These are phyloP conservation scores for Listronotus bonariensis DNA, from an alignment of 1,140 invertebrate species.

Conservation along the genomic window DNA sequence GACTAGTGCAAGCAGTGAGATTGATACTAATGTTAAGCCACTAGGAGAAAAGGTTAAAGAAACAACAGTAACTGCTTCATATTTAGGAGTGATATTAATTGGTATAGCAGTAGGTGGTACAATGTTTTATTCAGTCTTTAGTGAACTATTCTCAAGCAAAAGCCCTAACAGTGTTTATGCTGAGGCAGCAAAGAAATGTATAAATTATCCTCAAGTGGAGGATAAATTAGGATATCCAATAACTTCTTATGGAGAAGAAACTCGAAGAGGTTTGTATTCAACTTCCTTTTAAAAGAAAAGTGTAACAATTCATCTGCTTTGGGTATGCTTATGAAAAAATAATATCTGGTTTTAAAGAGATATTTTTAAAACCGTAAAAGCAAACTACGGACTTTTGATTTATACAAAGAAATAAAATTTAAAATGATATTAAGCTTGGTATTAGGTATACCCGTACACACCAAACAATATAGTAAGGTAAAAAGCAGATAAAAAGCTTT, in stretches of 20 bases:
- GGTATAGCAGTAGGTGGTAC: constrained; percentile 77
- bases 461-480: too few relatives aligned
- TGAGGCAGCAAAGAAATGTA: constrained; percentile 75
- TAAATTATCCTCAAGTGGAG: constrained; percentile 67
- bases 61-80: constrained; percentile 82
- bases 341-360: neutral
- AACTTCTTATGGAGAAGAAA: constrained; percentile 85
- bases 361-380: too few relatives aligned
- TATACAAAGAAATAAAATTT: too few relatives aligned
- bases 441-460: too few relatives aligned
- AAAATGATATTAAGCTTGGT: too few relatives aligned
- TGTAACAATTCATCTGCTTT: neutral
- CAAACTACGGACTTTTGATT: too few relatives aligned
- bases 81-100: constrained; percentile 77
- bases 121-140: constrained; percentile 81
- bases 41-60: constrained; percentile 80
- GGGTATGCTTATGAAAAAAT: neutral
- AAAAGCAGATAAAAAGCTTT: too few relatives aligned
- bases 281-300: neutral
- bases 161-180: constrained; percentile 85
- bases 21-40: constrained; percentile 64
- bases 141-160: constrained; percentile 83
- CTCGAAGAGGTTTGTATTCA: constrained; percentile 60
- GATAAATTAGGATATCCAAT: constrained; percentile 84
- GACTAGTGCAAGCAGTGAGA: constrained; percentile 33